A percentile compares a stretch with the other conserved stretches of the same genome.
Conservation (phyloP, 1,140 invertebrate genomes). For the Akabosia matsudoensis region DNA sequence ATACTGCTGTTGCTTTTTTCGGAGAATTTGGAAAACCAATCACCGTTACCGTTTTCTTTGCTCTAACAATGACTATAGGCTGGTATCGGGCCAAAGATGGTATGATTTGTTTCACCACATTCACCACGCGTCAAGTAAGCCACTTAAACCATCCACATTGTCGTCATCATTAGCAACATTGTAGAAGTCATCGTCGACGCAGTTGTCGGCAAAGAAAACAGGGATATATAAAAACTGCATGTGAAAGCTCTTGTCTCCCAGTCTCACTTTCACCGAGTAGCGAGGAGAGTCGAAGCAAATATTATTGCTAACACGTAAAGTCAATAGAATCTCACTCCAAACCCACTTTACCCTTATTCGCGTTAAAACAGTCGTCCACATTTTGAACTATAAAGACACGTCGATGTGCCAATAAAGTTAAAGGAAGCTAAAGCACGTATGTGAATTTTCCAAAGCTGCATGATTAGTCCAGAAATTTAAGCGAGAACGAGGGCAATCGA, state of each 20-base stretch:
- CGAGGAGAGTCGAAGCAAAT: background rate
- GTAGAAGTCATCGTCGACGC: background rate
- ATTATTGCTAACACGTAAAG: background rate
- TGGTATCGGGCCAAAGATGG: background rate
- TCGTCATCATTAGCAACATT: background rate
- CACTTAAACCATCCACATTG: background rate
- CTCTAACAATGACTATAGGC: too few relatives aligned
- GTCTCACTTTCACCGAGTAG: constrained; percentile 13
- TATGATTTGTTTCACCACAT: background rate
- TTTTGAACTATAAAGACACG: too few relatives aligned
- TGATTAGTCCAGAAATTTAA: too few relatives aligned
- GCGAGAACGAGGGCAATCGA: too few relatives aligned
- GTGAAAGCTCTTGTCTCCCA: background rate
- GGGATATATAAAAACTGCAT: background rate
- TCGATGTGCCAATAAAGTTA: too few relatives aligned
- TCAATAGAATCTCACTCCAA: background rate
- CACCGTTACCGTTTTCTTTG: too few relatives aligned
- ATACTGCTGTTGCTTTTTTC: too few relatives aligned
- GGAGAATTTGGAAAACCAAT: too few relatives aligned
- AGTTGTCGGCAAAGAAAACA: background rate
- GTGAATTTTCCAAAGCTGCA: too few relatives aligned
- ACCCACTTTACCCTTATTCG: background rate
- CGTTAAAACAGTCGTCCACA: background rate
- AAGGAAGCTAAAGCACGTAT: too few relatives aligned
- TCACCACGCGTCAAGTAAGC: too few relatives aligned